These are phyloP conservation scores for Nannobrachium achirus DNA, from an alignment of 2,113 vertebrate genomes.

Conservation along the genomic window DNA sequence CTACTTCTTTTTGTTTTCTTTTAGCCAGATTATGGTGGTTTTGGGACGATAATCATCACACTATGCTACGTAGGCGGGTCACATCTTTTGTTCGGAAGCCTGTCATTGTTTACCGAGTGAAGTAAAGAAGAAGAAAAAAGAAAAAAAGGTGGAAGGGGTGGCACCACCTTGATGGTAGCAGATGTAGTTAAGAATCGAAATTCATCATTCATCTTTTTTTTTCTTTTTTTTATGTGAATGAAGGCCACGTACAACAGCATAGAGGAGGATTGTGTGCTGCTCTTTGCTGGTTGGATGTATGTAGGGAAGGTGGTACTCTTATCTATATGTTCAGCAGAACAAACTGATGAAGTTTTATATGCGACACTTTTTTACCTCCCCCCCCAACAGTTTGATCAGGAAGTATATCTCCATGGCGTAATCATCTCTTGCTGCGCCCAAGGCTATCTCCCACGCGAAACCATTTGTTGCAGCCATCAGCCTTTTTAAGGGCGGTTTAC, in stretches of 20 bases:
- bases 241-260: conserved; percentile 21
- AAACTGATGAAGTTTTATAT: conserved; percentile 9
- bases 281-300: conserved; percentile 9
- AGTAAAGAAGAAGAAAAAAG: no score
- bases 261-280: conserved; percentile 4
- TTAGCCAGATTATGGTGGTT: neutral
- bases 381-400: neutral
- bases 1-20: no score
- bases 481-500: no score
- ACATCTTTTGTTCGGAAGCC: no score
- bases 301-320: conserved; percentile 18
- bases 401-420: neutral
- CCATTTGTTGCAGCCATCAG: no score
- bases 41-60: neutral
- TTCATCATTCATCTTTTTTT: no score
- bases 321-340: conserved; percentile 21
- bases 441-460: no score
- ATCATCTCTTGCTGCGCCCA: conserved; percentile 1
- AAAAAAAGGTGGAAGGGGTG: no score
- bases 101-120: no score
- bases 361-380: neutral
- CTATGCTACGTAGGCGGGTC: no score
- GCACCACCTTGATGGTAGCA: no score
- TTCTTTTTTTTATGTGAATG: neutral
- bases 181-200: no score